Conservation (phyloP, 30 jellyfish, hydroid and myxozoan species). For the Nemopilema nomurai region DNA sequence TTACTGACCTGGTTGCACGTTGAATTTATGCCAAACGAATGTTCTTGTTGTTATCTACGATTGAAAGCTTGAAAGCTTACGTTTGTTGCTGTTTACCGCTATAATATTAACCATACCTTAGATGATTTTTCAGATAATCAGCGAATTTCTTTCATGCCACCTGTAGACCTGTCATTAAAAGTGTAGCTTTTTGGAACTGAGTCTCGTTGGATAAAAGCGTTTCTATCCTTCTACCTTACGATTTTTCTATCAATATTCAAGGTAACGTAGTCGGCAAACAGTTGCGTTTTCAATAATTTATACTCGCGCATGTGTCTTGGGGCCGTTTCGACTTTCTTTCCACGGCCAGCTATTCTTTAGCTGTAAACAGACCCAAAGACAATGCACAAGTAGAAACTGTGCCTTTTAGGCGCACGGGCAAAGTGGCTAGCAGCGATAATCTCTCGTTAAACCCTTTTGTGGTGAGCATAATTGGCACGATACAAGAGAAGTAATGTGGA, state of each 20-base stretch:
- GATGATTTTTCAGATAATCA: background rate
- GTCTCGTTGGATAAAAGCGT: background rate
- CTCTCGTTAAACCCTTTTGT: background rate
- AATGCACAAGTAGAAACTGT: background rate
- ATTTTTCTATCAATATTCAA: background rate
- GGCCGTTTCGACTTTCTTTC: conserved; percentile 3
- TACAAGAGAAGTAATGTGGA: conserved; percentile 33
- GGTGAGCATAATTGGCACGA: conserved; percentile 20
- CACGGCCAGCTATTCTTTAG: conserved; percentile 2
- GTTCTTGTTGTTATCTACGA: too few species aligned
- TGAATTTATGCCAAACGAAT: too few species aligned
- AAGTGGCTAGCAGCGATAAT: conserved; percentile 50
- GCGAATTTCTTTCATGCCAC: background rate
- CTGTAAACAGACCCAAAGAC: conserved; percentile 8
- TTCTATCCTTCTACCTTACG: background rate
- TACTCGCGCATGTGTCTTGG: conserved; percentile 3
- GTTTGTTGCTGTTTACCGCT: too few species aligned
- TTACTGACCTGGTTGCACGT: too few species aligned
- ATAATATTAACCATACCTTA: background rate
- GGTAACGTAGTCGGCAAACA: background rate
- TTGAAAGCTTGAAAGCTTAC: too few species aligned
- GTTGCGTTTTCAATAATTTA: conserved; percentile 6
- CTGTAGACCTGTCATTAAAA: too few species aligned
- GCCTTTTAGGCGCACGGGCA: background rate
- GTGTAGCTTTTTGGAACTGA: background rate